Base-by-base conservation (phyloP, 2,888 invertebrate genomes). In the Thera britannica region DNA sequence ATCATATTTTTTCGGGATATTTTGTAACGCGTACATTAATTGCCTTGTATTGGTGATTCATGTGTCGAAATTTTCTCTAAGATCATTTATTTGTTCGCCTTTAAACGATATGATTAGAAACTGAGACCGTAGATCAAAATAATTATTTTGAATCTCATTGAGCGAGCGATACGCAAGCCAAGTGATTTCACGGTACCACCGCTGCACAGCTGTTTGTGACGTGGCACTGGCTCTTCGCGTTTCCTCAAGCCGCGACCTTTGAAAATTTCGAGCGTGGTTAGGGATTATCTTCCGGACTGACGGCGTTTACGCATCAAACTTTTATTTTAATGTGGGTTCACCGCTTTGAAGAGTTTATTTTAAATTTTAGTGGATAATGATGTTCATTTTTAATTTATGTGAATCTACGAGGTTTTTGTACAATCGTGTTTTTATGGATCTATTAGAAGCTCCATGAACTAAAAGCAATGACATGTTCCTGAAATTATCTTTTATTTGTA, bases 161-260 rank as follows among this genome's bases (percentile, higher is more conserved):
- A n/a, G 34, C 34, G 49, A 48, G 41, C 65, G 46, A 72, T 58
- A 55, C 64, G 51, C 34, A 36, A 55, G 44, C 51, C 5, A 9
- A 5, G 49, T 8, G 38, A 46, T 63, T 67, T 72, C 61, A 23
- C 67, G 58, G 70, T 71, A 70, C 67, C 60, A 57, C 70, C 65
- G 46, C 46, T 48, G 65, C 65, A 70, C 74, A 74, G 72, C 74
- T 74, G 72, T 74, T 73, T 55, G 44, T 70, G 70, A 67, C 70
- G 70, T 61, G 38, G 57, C 49, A 36, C 62, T 63, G 60, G 60
- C 62, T 63, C 69, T 55, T 52, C 34, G 60, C 66, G 60, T 70
- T 66, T 70, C 66, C 74, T 75, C 76, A 76, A 81, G 75, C 72
- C 73, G 67, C 77, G 82, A 82, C 83, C 83, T 84, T 81, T 80